phyloP scores from a whole-genome alignment of 2,888 invertebrate genomes.

The Laothoe populi region DNA sequence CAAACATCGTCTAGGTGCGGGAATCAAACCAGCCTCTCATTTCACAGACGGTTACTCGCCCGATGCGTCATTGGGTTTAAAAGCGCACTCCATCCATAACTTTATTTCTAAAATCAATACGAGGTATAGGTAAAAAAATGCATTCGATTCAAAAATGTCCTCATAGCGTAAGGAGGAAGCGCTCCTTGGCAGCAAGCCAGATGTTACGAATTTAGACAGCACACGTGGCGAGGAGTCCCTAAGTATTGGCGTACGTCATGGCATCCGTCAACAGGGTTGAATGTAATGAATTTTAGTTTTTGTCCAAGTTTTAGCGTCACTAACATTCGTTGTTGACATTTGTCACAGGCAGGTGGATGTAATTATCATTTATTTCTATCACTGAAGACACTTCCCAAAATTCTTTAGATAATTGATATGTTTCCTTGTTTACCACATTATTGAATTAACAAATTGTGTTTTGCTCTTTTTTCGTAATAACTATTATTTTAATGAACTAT shows the following conservation, averaged over 20 bases:
- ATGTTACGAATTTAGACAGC: slow-evolving; percentile 43
- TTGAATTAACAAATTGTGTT: too few relatives aligned
- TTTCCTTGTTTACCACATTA: too few relatives aligned
- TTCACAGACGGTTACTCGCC: too few relatives aligned
- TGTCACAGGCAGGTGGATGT: background rate
- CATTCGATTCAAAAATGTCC: slow-evolving; percentile 41
- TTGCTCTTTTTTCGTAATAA: too few relatives aligned
- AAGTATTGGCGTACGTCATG: slow-evolving; percentile 19
- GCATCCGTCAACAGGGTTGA: slow-evolving; percentile 16
- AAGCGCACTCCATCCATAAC: too few relatives aligned
- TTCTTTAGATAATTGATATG: too few relatives aligned
- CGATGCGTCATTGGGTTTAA: too few relatives aligned
- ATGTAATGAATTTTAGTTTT: background rate
- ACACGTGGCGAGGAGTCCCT: slow-evolving; percentile 41
- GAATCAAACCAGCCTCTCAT: too few relatives aligned
- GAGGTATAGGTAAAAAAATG: slow-evolving; percentile 36
- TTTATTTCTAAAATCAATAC: slow-evolving; percentile 9
- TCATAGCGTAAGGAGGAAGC: slow-evolving; percentile 43
- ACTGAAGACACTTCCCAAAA: too few relatives aligned
- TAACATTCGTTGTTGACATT: background rate
- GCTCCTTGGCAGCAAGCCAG: slow-evolving; percentile 45
- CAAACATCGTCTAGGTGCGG: too few relatives aligned
- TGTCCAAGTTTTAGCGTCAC: background rate
- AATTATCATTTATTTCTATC: too few relatives aligned
- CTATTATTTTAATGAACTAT: too few relatives aligned